Evolutionary conservation across 1,140 invertebrate species (phyloP), one percentile per base, ranked within the genome.

Genomic region (Listronotus oregonensis): DNA sequence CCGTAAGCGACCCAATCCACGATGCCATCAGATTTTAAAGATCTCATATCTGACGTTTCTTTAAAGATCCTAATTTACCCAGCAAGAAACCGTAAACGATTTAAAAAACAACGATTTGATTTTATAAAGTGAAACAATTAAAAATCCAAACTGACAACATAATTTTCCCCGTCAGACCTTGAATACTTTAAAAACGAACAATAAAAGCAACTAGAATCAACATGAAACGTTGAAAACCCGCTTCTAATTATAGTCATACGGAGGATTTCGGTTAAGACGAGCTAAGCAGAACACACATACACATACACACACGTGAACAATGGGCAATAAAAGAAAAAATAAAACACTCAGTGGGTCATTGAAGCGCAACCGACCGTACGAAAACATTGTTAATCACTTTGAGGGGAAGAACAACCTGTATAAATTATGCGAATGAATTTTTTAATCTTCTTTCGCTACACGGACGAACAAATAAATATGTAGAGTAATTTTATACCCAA

Each of bases 351-450:
- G 62, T 59, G 55, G 61, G 58, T 71, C 66, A 73, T 71, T 73
- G 50, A 70, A 69, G 72, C 52, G 72, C 69, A 72, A 64, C 72
- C 49, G 66, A 62, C 57, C 72, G 63, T 72, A 56, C 58, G 63
- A 68, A 70, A 73, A 73, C 72, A 72, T 72, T 70, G 72, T 72
- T 69, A 73, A 73, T 73, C 72, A 73, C 68, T 73, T 67, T 71
- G 51, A 39, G 67, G 72, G 47, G 64, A 69, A 71, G 66, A 71
- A 66, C 65, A 66, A 70, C 64, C 68, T 67, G 56, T 60, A 56
- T 60, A 61, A 50, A 61, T 61, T 66, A 61, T 66, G 47, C 64
- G 39, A 50, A 60, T 52, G 40, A 55, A 18, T 40, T 54, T 61
- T 50, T 61, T 65, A 50, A 56, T 56, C 40, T 54, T 44, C 43